phyloP scores from a whole-genome alignment of 2,797 vertebrate species.

The Phaenicophaeus curvirostris region DNA sequence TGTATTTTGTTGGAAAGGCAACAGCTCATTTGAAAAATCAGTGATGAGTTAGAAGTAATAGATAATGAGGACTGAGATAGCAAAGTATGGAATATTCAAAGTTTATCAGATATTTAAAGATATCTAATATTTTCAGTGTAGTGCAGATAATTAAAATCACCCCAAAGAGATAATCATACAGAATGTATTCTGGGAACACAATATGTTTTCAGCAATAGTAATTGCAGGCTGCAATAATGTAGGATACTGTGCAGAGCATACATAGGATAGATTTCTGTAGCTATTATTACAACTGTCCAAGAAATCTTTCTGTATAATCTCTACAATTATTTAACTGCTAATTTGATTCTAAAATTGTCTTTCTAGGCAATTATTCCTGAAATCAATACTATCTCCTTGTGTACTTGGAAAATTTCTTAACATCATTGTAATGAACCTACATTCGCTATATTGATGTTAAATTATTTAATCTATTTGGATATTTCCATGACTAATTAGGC shows the following conservation, averaged over 20 bases:
- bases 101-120: background rate
- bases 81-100: background rate
- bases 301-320: background rate
- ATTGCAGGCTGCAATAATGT: background rate
- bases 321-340: slow-evolving; percentile 13
- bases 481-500: background rate
- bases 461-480: background rate
- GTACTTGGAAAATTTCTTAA: background rate
- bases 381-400: background rate
- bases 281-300: background rate
- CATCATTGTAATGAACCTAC: background rate
- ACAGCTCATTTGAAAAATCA: background rate
- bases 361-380: background rate
- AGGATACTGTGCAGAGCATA: background rate
- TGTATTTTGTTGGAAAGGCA: background rate
- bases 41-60: background rate
- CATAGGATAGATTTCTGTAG: background rate
- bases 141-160: background rate
- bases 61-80: background rate
- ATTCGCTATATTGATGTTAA: background rate
- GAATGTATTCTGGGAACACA: rapidly evolving
- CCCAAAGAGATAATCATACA: background rate
- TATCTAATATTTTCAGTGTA: background rate
- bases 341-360: slow-evolving; percentile 40
- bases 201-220: background rate